Percentiles rank a stretch among this genome's conserved stretches.
Evolutionary conservation across 2,797 vertebrate species (phyloP).

Genomic region (Pitangus sulphuratus): DNA sequence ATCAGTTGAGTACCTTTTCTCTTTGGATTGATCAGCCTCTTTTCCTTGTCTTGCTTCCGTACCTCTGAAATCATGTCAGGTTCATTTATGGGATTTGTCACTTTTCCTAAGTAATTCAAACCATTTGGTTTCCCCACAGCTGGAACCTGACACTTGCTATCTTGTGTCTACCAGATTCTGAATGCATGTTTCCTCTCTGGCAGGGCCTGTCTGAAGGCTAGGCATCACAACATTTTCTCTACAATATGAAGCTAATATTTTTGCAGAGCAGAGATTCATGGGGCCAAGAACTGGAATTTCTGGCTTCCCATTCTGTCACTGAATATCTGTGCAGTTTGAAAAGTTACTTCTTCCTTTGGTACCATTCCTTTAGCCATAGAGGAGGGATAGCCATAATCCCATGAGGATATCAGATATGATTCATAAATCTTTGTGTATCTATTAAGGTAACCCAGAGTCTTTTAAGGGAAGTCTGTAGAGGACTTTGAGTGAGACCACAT

Average conservation of each 20-base stretch:
- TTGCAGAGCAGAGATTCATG: not conserved
- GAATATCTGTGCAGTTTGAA: not conserved
- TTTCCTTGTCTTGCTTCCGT: not conserved
- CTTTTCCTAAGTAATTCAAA: not conserved
- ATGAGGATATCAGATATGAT: not conserved
- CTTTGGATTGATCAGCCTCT: not conserved
- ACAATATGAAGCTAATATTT: not conserved
- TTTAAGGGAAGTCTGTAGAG: not conserved
- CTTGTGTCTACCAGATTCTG: not conserved
- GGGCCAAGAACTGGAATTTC: not conserved
- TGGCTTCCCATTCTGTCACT: not conserved
- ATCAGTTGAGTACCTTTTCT: not conserved
- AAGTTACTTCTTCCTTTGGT: not conserved
- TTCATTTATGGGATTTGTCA: not conserved
- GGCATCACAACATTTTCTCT: not conserved
- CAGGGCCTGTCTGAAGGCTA: not conserved
- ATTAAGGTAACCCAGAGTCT: not conserved
- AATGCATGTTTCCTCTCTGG: not conserved
- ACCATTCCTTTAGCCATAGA: not conserved
- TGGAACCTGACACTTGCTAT: not conserved
- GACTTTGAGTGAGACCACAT: not conserved
- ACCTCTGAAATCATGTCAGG: not conserved
- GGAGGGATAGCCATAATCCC: not conserved
- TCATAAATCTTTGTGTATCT: not conserved
- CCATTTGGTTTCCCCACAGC: not conserved